phyloP scores from a whole-genome alignment of 1,140 invertebrate species.

The Acromyrmex heyeri region DNA sequence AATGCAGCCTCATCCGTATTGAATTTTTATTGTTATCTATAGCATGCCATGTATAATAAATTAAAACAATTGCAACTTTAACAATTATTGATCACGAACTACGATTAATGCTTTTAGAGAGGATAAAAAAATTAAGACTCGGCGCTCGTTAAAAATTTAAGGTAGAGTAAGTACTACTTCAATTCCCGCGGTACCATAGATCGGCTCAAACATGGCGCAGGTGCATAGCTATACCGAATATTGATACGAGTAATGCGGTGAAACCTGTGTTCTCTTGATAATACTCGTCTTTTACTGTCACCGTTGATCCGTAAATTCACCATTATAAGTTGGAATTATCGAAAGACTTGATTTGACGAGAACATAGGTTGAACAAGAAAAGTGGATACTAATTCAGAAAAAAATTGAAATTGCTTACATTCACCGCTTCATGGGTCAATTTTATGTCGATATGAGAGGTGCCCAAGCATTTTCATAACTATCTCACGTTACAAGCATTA shows the following conservation, averaged over 20 bases:
- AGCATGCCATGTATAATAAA: neutral
- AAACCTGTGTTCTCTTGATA: neutral
- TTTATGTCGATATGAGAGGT: neutral
- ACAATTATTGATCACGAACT: neutral
- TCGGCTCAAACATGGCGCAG: slow-evolving; percentile 30
- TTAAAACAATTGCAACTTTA: neutral
- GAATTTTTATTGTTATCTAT: neutral
- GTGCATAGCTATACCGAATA: neutral
- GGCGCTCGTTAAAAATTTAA: slow-evolving; percentile 55
- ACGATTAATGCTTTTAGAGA: slow-evolving; percentile 10
- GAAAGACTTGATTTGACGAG: slow-evolving; percentile 14
- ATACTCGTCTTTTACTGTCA: slow-evolving; percentile 22
- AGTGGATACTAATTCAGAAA: neutral
- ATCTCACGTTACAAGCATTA: slow-evolving; percentile 25
- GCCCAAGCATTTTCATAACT: neutral
- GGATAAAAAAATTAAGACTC: neutral
- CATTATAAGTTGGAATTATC: slow-evolving; percentile 21
- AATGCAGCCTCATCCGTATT: neutral
- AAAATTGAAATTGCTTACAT: neutral
- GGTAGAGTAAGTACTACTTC: slow-evolving; percentile 17
- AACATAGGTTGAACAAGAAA: neutral
- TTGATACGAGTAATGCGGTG: slow-evolving; percentile 20
- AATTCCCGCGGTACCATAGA: slow-evolving; percentile 2
- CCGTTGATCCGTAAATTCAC: neutral
- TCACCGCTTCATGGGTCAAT: neutral